Percentiles rank a stretch among this genome's conserved stretches.
phyloP scores from a whole-genome alignment of 2,797 vertebrate species.

The Poeciliopsis turneri region DNA sequence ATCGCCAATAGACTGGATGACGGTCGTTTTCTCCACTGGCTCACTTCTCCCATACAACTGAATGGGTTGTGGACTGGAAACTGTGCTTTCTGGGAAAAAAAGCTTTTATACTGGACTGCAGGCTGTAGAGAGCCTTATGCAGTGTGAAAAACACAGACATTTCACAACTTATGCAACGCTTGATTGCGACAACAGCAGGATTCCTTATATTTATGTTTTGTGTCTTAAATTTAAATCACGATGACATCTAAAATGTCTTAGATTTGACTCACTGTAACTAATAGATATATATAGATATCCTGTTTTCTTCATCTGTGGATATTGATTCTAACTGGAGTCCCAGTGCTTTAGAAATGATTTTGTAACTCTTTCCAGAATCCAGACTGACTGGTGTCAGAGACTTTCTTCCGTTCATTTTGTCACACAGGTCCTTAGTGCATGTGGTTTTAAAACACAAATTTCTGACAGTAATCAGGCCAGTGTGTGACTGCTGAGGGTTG shows the following conservation, averaged over 20 bases:
- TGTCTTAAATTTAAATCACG: no score
- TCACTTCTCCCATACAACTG: not conserved
- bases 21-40: not conserved
- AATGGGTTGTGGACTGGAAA: no score
- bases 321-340: not conserved
- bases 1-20: not conserved
- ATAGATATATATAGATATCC: not conserved
- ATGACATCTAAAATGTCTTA: not conserved
- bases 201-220: no score
- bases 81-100: not conserved
- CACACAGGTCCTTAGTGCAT: no score
- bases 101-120: not conserved
- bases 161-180: not conserved
- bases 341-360: not conserved
- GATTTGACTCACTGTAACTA: not conserved
- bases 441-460: not conserved
- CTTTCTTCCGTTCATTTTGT: not conserved
- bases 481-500: not conserved
- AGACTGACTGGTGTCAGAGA: not conserved
- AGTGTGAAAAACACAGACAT: not conserved
- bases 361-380: not conserved
- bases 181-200: no score
- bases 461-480: not conserved
- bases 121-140: not conserved
- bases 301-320: not conserved